Base-by-base conservation (phyloP, 2,797 vertebrate species). In the Xiphophorus birchmanni region DNA sequence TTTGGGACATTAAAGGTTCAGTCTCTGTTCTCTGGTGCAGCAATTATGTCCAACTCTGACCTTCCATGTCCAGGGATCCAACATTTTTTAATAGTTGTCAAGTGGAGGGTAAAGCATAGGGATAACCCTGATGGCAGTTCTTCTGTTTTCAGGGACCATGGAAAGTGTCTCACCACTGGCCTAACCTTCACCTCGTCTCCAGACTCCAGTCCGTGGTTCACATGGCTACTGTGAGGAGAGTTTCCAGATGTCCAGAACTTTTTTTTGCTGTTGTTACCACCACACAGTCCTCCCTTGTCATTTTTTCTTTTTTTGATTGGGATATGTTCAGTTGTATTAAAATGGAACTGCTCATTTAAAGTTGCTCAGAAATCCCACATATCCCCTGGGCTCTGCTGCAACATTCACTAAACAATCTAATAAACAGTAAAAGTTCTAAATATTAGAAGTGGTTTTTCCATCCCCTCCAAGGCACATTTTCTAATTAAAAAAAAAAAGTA, bases 351-450 rank as follows among this genome's bases (percentile, higher is more conserved):
- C 75, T 74, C 82, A 80, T 94, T 93, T 90, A 94, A 93, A 88
- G 88, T 54, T 63, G 79, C 63, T 71, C 79, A 84, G 84, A 85
- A 56, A 84, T 87, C 77, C 92, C 89, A n/a, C 93, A 92, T 90
- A 85, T 91, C 89, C 78, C 75, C 82, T 78, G 82, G n/a, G 84
- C 45, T 79, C 79, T 83, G 84, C 78, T 84, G 83, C 85, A 90
- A 90, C 88, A 90, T 95, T 94, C 86, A 95, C 94, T 88, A 94
- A 93, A 94, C 84, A 80, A 93, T 79, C 89, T 89, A 93, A 95
- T 92, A 87, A 94, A 90, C 91, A 91, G 91, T 94, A 94, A 95
- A 95, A 94, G 76, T 77, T 94, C 93, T 93, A 95, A 90, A 95
- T 92, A 94, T 94, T 86, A 94, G 91, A 95, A 95, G 93, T 95